These are phyloP conservation scores for Amblyjoppa proteus DNA, from an alignment of 2,888 invertebrate species.

Conservation along the genomic window DNA sequence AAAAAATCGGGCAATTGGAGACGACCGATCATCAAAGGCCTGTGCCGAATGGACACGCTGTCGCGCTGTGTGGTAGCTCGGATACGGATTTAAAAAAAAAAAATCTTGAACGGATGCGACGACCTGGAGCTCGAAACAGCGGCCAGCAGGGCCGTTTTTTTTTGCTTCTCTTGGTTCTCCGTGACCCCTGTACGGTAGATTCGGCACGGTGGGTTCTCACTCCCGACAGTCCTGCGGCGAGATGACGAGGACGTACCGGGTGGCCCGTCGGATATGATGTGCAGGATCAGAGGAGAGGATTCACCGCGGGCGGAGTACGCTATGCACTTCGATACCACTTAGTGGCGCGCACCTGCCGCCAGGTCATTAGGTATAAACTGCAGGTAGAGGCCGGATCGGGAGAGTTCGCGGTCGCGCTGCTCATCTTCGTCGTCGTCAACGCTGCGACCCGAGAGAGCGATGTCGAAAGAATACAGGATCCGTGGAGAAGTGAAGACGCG, in stretches of 20 bases:
- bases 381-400: conserved; percentile 78
- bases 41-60: conserved; percentile 6
- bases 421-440: conserved; percentile 50
- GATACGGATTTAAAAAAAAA: conserved; percentile 48
- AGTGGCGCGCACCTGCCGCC: conserved; percentile 80
- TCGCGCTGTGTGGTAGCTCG: conserved; percentile 1
- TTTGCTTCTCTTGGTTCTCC: conserved; percentile 23
- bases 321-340: conserved; percentile 53
- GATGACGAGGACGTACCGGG: conserved; percentile 67
- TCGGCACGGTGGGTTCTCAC: conserved; percentile 48
- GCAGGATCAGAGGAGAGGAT: conserved; percentile 40
- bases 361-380: conserved; percentile 84
- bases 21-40: conserved; percentile 53
- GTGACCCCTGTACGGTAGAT: conserved; percentile 56
- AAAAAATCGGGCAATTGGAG: conserved; percentile 57
- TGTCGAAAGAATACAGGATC: conserved; percentile 59
- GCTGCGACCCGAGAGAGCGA: conserved; percentile 53
- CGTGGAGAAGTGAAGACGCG: conserved; percentile 50
- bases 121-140: neutral
- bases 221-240: conserved; percentile 40
- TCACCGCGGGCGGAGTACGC: conserved; percentile 37
- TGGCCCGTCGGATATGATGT: conserved; percentile 55
- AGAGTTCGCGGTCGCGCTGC: conserved; percentile 65
- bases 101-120: conserved; percentile 50
- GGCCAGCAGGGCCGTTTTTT: conserved; percentile 24